A percentile compares a stretch with the other conserved stretches of the same genome.
These are phyloP conservation scores for Tiphia femorata DNA, from an alignment of 2,888 invertebrate genomes.

Conservation along the genomic window DNA sequence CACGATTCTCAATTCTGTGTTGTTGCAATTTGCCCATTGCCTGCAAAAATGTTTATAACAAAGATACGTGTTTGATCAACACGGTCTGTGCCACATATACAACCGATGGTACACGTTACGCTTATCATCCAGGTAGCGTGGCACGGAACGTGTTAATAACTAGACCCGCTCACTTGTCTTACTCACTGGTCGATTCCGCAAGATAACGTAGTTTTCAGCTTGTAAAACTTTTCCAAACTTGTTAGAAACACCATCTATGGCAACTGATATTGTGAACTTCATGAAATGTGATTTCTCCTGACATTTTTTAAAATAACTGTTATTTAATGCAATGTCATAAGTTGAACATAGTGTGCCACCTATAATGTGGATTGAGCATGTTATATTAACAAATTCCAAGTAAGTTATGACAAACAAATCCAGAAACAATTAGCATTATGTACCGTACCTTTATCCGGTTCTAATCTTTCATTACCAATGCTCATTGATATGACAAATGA, in stretches of 20 bases:
- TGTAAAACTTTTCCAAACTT: slow-evolving; percentile 82
- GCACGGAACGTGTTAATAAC: no score
- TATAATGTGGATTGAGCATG: slow-evolving; percentile 6
- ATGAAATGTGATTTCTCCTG: slow-evolving; percentile 79
- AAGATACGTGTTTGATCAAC: background rate
- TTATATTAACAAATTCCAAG: no score
- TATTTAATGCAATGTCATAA: slow-evolving; percentile 88
- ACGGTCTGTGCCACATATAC: no score
- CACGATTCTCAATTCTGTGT: slow-evolving; percentile 81
- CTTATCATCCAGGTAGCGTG: no score
- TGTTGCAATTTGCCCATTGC: slow-evolving; percentile 80
- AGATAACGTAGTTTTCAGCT: slow-evolving; percentile 75
- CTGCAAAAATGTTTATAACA: slow-evolving; percentile 33
- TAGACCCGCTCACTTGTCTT: background rate
- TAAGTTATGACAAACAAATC: no score
- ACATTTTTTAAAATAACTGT: slow-evolving; percentile 82
- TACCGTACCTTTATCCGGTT: slow-evolving; percentile 78
- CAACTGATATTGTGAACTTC: slow-evolving; percentile 83
- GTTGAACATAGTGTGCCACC: slow-evolving; percentile 75
- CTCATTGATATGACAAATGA: slow-evolving; percentile 91
- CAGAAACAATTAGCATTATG: no score
- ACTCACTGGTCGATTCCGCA: slow-evolving; percentile 78
- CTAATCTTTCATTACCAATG: slow-evolving; percentile 84
- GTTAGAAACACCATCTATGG: slow-evolving; percentile 82
- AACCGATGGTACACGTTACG: no score